Evolutionary conservation across 2,113 vertebrate genomes (phyloP).

Genomic region (Tachuris rubrigastra): DNA sequence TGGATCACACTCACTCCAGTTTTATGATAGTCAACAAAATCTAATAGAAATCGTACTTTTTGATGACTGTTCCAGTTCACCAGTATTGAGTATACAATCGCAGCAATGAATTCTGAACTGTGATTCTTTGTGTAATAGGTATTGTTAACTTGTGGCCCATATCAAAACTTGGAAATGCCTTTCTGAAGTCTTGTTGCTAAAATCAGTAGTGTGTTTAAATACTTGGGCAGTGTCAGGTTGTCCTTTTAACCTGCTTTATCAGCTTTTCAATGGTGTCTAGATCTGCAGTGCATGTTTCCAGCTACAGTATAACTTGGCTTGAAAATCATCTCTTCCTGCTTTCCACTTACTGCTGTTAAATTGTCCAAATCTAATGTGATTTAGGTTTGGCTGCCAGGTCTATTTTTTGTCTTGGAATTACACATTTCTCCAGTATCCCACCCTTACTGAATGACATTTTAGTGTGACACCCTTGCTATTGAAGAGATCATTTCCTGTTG

Average conservation of each 20-base stretch:
- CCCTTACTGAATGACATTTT: background rate
- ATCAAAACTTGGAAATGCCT: background rate
- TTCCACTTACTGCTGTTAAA: background rate
- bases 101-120: background rate
- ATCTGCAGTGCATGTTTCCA: background rate
- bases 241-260: conserved; percentile 10
- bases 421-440: background rate
- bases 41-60: background rate
- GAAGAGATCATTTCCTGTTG: background rate
- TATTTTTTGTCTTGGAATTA: background rate
- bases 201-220: background rate
- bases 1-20: background rate
- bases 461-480: background rate
- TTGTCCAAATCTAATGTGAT: background rate
- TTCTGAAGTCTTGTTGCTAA: background rate
- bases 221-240: background rate
- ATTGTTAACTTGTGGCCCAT: background rate
- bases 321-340: background rate
- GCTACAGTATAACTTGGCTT: background rate
- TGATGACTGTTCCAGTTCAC: background rate
- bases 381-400: background rate
- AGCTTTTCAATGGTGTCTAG: background rate
- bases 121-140: background rate
- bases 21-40: background rate
- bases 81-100: background rate